A percentile compares a stretch with the other conserved stretches of the same genome.
Conservation (phyloP, 2,888 invertebrate species). For the Diloba caeruleocephala region DNA sequence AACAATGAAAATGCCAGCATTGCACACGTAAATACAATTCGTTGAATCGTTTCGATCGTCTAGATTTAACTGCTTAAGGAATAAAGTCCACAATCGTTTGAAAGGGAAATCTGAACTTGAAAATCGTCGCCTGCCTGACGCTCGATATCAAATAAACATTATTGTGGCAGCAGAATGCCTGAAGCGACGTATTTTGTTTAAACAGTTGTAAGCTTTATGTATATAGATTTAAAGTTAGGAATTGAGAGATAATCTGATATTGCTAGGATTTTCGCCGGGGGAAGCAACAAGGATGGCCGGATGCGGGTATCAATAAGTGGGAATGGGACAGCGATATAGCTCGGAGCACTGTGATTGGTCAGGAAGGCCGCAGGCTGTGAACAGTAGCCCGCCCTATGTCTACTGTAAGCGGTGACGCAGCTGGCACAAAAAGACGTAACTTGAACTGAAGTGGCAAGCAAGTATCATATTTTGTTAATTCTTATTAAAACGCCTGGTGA, state of each 20-base stretch:
- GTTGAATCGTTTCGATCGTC: slow-evolving; percentile 67
- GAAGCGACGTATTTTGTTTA: slow-evolving; percentile 66
- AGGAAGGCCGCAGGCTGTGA: slow-evolving; percentile 89
- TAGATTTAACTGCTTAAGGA: slow-evolving; percentile 72
- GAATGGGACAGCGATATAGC: slow-evolving; percentile 81
- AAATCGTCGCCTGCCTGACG: slow-evolving; percentile 88
- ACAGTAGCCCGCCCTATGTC: slow-evolving; percentile 90
- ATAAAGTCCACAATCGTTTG: slow-evolving; percentile 83
- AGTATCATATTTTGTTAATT: slow-evolving; percentile 42
- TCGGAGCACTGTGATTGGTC: slow-evolving; percentile 89
- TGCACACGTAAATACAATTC: slow-evolving; percentile 88
- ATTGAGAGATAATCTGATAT: slow-evolving; percentile 62
- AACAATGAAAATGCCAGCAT: slow-evolving; percentile 88
- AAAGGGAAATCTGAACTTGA: slow-evolving; percentile 87
- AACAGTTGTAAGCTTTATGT: slow-evolving; percentile 67
- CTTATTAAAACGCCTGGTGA: slow-evolving; percentile 13
- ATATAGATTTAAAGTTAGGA: slow-evolving; percentile 60
- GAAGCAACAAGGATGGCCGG: slow-evolving; percentile 77
- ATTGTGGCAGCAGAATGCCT: slow-evolving; percentile 71
- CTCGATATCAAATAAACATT: slow-evolving; percentile 89
- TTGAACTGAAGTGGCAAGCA: slow-evolving; percentile 48
- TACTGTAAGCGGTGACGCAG: slow-evolving; percentile 85
- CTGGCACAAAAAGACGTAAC: slow-evolving; percentile 71
- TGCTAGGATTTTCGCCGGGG: slow-evolving; percentile 87
- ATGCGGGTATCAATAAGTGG: slow-evolving; percentile 66